Conservation (phyloP, 2,797 vertebrate genomes). For the Manis crassicaudata region DNA sequence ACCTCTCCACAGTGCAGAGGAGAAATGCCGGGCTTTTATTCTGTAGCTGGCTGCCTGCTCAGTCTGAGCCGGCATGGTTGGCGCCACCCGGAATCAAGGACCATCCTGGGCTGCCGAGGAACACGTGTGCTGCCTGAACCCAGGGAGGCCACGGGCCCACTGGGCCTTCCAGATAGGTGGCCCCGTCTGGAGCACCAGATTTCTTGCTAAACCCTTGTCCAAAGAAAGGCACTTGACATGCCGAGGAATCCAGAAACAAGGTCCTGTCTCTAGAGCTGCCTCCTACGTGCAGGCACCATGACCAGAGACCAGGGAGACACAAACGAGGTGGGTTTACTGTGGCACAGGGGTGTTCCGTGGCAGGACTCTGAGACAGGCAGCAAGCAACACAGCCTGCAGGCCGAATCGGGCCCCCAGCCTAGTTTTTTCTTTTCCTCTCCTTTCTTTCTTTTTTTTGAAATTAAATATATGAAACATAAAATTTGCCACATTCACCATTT, state of each 20-base stretch:
- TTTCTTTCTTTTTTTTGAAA: not conserved
- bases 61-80: fast-evolving
- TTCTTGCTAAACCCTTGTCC: not conserved
- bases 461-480: not conserved
- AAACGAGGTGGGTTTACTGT: not conserved
- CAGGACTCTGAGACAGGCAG: fast-evolving
- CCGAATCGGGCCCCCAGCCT: not conserved
- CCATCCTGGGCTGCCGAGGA: not conserved
- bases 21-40: fast-evolving
- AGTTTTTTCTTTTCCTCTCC: not conserved
- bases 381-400: fast-evolving
- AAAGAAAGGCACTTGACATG: not conserved
- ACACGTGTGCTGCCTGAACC: not conserved
- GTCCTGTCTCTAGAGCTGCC: not conserved
- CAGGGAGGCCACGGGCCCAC: not conserved
- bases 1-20: fast-evolving
- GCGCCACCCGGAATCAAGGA: no score
- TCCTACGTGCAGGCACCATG: fast-evolving
- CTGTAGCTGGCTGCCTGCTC: not conserved
- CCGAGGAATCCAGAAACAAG: not conserved
- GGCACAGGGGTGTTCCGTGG: fast-evolving
- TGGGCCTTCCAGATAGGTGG: fast-evolving
- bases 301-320: not conserved
- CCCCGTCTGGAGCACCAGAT: not conserved
- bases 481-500: not conserved